These are phyloP conservation scores for Pogonocherus hispidulus DNA, from an alignment of 2,888 invertebrate genomes.

Conservation along the genomic window DNA sequence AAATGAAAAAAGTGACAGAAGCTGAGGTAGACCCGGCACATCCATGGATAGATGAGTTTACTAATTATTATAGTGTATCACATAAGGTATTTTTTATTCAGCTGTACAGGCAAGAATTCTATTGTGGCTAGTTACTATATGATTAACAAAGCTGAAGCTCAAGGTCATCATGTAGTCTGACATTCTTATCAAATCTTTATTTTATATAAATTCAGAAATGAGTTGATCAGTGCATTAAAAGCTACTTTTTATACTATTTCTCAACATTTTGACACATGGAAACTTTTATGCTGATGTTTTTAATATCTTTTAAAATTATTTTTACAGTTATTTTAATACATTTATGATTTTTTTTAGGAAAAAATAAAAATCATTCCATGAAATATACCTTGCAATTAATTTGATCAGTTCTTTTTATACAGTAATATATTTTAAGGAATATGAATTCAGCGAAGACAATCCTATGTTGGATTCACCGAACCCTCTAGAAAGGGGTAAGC, in stretches of 20 bases:
- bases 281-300: no score
- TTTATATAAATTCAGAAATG: no score
- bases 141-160: constrained; percentile 10
- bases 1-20: constrained; percentile 84
- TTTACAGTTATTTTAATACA: no score
- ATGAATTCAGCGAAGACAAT: constrained; percentile 87
- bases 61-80: constrained; percentile 73
- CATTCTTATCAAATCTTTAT: no score
- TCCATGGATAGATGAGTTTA: constrained; percentile 81
- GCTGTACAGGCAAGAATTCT: not conserved
- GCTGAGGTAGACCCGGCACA: constrained; percentile 73
- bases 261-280: no score
- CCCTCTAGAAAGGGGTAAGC: constrained; percentile 89
- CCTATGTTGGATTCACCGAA: constrained; percentile 83
- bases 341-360: no score
- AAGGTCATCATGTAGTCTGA: constrained; percentile 21
- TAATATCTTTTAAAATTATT: no score
- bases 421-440: constrained; percentile 79
- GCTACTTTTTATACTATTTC: no score
- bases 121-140: not conserved
- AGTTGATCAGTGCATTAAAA: no score
- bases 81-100: constrained; percentile 69
- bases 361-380: no score
- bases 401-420: no score
- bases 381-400: no score